Evolutionary conservation across 2,888 invertebrate species (phyloP).

Genomic region (Lasioglossum pauxillum): DNA sequence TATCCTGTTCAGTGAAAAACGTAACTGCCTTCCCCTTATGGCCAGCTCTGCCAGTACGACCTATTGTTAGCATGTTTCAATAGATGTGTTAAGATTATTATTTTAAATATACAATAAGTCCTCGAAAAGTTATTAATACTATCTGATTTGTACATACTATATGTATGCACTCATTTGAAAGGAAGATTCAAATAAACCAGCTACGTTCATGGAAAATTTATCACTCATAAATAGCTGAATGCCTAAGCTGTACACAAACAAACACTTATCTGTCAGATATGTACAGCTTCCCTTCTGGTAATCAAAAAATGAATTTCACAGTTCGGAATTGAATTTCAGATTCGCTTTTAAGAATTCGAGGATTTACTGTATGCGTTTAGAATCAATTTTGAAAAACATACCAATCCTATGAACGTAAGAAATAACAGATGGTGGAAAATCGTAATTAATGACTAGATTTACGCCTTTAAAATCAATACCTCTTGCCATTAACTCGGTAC

Average conservation of each 20-base stretch:
- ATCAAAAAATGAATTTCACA: too few relatives aligned
- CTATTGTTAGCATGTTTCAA: constrained; percentile 78
- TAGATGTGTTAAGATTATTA: neutral
- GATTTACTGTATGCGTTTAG: neutral
- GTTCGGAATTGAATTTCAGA: too few relatives aligned
- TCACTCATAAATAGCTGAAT: too few relatives aligned
- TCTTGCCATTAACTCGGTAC: constrained; percentile 98
- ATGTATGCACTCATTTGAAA: too few relatives aligned
- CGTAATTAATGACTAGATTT: constrained; percentile 98
- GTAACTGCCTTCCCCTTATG: constrained; percentile 95
- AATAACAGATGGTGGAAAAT: constrained; percentile 96
- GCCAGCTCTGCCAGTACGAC: constrained; percentile 97
- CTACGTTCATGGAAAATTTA: too few relatives aligned
- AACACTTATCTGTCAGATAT: too few relatives aligned
- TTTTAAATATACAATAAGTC: neutral
- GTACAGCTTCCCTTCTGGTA: too few relatives aligned
- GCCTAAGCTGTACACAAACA: too few relatives aligned
- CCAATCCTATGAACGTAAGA: constrained; percentile 96
- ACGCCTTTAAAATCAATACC: constrained; percentile 99
- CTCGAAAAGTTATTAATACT: too few relatives aligned
- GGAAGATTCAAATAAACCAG: too few relatives aligned
- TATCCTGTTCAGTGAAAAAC: constrained; percentile 96
- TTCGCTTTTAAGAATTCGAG: too few relatives aligned
- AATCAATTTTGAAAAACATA: constrained; percentile 57
- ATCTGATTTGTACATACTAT: too few relatives aligned